Base-by-base conservation (phyloP, 2,113 vertebrate species). In the Centrocercus urophasianus region DNA sequence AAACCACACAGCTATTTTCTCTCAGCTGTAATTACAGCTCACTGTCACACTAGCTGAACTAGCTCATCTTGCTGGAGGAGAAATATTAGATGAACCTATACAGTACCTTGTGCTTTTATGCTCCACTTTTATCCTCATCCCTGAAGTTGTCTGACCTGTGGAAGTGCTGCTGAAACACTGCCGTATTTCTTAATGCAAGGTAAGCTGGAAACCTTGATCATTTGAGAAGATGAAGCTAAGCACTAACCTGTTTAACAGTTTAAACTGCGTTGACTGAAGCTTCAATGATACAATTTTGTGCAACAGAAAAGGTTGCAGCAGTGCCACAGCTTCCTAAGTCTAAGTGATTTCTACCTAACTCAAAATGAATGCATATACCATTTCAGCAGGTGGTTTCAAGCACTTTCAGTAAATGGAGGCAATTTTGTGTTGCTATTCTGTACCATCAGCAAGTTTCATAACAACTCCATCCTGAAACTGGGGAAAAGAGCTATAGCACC, bases 1-100 rank as follows among this genome's bases (percentile, higher is more conserved):
- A 94, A 96, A 93, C 95, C 96, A 89, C 93, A 92, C 18, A 60
- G 89, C 75, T 89, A 71, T 94, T 95, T 94, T 95, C 94, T 93
- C 89, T 95, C 84, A 88, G 91, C 45, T 79, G 59, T 84, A 95
- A 93, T 93, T 94, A 89, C 54, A 92, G 78, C 50, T 95, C 45
- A 14, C 45, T 79, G 75, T 89, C 15, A 4, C 87, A 83, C 50
- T 70, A 71, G 60, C 75, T 88, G 84, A 93, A 83, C 81, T 38
- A 83, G 24, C 71, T 83, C 5, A 2, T 88, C 72, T 85, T 1
- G 10, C 40, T 79, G 43, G 48, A 76, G 78, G 34, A 73, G 82
- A 83, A 91, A 63, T 72, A 83, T 75, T 80, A 82, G 75, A 66
- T 57, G 47, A 70, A 80, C 8, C 50, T 83, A 18, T 28, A 52